Evolutionary conservation across 2,888 invertebrate species (phyloP), one percentile per base, ranked within the genome.

Genomic region (Scaptomyza caliginosa): DNA sequence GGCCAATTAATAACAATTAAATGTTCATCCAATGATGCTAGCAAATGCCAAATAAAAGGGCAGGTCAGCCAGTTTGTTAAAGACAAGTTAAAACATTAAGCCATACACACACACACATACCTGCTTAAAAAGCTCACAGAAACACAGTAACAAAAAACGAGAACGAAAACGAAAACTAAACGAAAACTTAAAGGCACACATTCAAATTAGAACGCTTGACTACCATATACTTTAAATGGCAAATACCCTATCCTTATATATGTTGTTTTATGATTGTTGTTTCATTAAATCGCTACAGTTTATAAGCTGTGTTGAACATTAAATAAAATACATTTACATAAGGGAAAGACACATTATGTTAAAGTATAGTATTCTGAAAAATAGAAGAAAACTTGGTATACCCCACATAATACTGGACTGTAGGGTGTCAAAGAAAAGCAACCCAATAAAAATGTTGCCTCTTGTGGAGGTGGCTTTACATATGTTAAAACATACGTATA

Each of bases 141-240:
- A 43, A 26, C 46, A 52, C 51, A 71, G 52, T 38, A 30, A n/a
- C 32, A 24, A 23, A 7, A 34, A 36, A 19, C 6, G 5, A 10
- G 11, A 42, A 42, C 26, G 23, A 42, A 71, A 54, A 45, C 7
- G 10, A 26, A 65, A 70, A 70, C 75, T 69, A 74, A 69, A 56
- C 26, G 46, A 56, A 50, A 59, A 45, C 40, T 66, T 46, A 42
- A 24, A 0, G 43, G 11, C 28, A 6, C 17, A 7, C 11, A 7
- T 5, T 10, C 26, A 3, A 7, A 30, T 3, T 1, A 10, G 11
- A 6, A 21, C 26, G 36, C 16, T 6, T 19, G 45, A 40, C 49
- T 11, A 2, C 0, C 1, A 42, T 8, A 26, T 55, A 42, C 45
- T 5, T 42, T 16, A 2, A 11, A 34, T 21, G 23, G 10, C n/a